Base-by-base conservation (phyloP, 2,113 vertebrate genomes). In the Azemiops feae region DNA sequence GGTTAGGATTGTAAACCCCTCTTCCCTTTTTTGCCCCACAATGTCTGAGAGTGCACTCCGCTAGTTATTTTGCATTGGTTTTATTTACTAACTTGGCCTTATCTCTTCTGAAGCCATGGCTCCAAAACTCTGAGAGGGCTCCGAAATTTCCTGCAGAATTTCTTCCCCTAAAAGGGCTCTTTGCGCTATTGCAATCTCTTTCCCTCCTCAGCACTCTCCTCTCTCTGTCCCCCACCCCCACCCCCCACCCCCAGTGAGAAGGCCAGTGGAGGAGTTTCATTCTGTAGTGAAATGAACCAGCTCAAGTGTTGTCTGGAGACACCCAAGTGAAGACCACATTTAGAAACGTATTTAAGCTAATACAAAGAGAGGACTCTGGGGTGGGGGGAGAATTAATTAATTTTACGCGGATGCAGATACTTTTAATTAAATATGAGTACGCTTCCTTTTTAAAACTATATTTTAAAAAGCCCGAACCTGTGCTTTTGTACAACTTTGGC, bases 331-430 rank as follows among this genome's bases (percentile, higher is more conserved):
- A 97, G 96, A 96, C 97, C 95, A 96, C 96, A 91, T 91, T 97
- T 97, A 95, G 74, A 97, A 98, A 97, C 96, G 97, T 96, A 97
- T 98, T 97, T 97, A 96, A 96, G 95, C 0, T 47, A 97, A 95
- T 97, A 97, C 97, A 97, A 98, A 97, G 97, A 97, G 96, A 98
- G 97, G 97, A 95, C 98, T 97, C 98, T 95, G 95, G 98, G 97
- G 98, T 96, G 96, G 96, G 96, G 96, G 94, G 96, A 97, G 97
- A 97, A 97, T 97, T 98, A 98, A 98, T 98, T 97, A 98, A 97
- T 98, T 96, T 98, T 94, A 20, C 96, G 97, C 96, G 96, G 96
- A 95, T 91, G 90, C 97, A 98, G 97, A 96, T 97, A 97, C 96
- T 97, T 98, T 97, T 98, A 98, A 98, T 98, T 98, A 98, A 98